Evolutionary conservation across 2,888 invertebrate species (phyloP).

Genomic region (Thereva nobilitata): DNA sequence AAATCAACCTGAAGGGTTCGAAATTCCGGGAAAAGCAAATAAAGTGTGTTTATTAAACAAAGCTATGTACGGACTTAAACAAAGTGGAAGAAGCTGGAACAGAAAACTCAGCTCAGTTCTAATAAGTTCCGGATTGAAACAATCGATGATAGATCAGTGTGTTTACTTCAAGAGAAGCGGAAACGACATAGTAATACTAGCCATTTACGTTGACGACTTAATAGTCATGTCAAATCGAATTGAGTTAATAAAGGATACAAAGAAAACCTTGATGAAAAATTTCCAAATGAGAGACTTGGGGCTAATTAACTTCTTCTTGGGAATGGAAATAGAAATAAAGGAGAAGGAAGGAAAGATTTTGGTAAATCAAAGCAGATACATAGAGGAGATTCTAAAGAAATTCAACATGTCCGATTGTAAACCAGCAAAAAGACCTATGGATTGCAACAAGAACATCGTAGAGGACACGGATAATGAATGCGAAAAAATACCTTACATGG

Average conservation of each 20-base stretch:
- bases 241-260: no score
- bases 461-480: no score
- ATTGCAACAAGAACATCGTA: no score
- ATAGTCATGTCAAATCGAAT: no score
- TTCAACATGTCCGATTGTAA: slow-evolving; percentile 29
- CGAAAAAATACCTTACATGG: neutral
- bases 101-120: slow-evolving; percentile 12
- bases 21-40: slow-evolving; percentile 1
- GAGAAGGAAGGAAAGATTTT: slow-evolving; percentile 7
- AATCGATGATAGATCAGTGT: slow-evolving; percentile 19
- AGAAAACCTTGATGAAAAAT: no score
- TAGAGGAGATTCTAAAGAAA: neutral
- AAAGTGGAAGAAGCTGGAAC: slow-evolving; percentile 28
- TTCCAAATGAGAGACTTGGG: no score
- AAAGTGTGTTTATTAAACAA: slow-evolving; percentile 19
- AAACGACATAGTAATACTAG: neutral
- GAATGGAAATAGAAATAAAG: slow-evolving; percentile 34
- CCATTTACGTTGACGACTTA: slow-evolving; percentile 15
- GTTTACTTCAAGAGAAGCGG: slow-evolving; percentile 9
- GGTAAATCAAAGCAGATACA: no score
- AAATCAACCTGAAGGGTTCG: slow-evolving; percentile 26
- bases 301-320: slow-evolving; percentile 14
- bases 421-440: slow-evolving; percentile 14
- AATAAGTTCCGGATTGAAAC: slow-evolving; percentile 10
- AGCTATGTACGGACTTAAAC: slow-evolving; percentile 22